phyloP scores from a whole-genome alignment of 1,140 invertebrate genomes.

The Ridgeia piscesae region DNA sequence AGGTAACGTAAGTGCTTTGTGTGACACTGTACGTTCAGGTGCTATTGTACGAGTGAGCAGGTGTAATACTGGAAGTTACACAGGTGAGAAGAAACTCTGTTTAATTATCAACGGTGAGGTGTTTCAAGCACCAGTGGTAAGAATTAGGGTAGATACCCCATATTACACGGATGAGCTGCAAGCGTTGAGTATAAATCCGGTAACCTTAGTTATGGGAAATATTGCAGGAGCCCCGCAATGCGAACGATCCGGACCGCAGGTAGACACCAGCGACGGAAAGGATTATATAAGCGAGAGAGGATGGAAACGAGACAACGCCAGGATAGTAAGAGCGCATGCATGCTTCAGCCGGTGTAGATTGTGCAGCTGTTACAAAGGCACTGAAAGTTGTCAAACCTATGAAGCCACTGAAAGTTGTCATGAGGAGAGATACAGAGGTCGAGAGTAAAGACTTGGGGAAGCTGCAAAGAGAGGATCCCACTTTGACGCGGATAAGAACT shows the following conservation, averaged over 20 bases:
- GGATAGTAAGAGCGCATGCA: background rate
- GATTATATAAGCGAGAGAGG: background rate
- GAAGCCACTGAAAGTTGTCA: slow-evolving; percentile 12
- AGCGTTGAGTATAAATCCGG: slow-evolving; percentile 15
- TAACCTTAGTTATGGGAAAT: slow-evolving; percentile 23
- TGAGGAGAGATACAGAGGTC: background rate
- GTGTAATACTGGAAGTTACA: background rate
- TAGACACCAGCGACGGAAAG: background rate
- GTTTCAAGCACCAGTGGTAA: slow-evolving; percentile 10
- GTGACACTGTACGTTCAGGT: background rate
- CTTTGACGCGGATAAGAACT: background rate
- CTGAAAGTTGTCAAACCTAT: slow-evolving; percentile 5
- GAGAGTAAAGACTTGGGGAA: background rate
- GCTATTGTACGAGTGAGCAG: background rate
- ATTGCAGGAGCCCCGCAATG: background rate
- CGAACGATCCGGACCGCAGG: background rate
- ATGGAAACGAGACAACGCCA: background rate
- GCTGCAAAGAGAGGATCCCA: background rate
- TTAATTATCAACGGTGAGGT: slow-evolving; percentile 20
- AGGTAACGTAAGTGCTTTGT: background rate
- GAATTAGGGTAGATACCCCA: slow-evolving; percentile 19
- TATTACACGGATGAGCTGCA: slow-evolving; percentile 16
- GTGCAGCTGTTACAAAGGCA: background rate
- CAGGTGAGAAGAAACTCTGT: background rate
- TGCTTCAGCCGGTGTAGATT: background rate